Percentiles rank a stretch among this genome's conserved stretches.
Evolutionary conservation across 2,113 vertebrate species (phyloP).

Genomic region (Platysteira castanea): DNA sequence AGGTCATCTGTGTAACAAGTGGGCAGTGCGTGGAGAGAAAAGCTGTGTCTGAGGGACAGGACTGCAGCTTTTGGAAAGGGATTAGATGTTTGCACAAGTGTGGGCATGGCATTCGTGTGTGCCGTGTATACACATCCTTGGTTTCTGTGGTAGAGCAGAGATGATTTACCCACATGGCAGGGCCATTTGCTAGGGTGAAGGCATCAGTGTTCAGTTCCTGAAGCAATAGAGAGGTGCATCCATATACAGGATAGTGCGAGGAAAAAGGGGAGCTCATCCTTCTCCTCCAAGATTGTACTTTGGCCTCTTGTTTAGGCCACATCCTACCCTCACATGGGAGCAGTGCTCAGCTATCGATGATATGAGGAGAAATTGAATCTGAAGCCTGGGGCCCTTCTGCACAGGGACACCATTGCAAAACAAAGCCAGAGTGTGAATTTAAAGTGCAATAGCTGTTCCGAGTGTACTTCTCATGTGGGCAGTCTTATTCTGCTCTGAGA

Average conservation of each 20-base stretch:
- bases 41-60: not conserved
- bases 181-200: not conserved
- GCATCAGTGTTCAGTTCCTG: not conserved
- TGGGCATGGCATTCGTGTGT: not conserved
- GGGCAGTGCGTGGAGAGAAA: not conserved
- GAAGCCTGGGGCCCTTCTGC: not conserved
- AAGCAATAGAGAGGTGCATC: not conserved
- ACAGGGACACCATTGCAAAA: not conserved
- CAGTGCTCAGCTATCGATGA: not conserved
- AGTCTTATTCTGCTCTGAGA: constrained; percentile 35
- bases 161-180: not conserved
- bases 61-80: not conserved
- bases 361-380: not conserved
- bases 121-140: not conserved
- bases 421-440: constrained; percentile 54
- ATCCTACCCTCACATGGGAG: not conserved
- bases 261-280: not conserved
- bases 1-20: not conserved
- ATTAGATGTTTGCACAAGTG: not conserved
- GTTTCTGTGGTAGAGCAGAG: not conserved
- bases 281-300: not conserved
- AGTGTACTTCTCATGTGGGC: constrained; percentile 43
- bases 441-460: constrained; percentile 24
- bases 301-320: not conserved
- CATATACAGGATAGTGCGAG: not conserved